Conservation (phyloP, 2,797 vertebrate genomes). For the Apogon talboti region DNA sequence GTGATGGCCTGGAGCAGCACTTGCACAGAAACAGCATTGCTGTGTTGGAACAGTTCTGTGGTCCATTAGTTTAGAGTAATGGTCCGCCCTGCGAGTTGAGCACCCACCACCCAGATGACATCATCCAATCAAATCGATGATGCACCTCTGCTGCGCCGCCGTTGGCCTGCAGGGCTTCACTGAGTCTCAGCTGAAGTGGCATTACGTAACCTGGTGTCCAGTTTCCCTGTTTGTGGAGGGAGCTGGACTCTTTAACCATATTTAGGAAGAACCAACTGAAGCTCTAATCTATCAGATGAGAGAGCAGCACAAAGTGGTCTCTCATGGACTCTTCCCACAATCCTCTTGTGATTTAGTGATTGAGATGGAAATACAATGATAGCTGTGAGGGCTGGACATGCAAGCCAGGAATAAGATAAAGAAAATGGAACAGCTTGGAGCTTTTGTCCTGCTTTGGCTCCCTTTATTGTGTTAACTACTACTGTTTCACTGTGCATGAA, state of each 20-base stretch:
- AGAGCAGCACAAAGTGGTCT: neutral
- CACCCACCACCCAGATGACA: conserved; percentile 36
- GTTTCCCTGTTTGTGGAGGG: conserved; percentile 33
- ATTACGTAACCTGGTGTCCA: conserved; percentile 55
- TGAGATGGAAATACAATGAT: conserved; percentile 4
- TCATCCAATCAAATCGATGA: conserved; percentile 49
- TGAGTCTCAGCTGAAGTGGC: conserved; percentile 2
- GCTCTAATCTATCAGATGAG: neutral
- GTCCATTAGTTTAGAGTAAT: no score
- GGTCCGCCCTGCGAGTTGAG: conserved; percentile 6
- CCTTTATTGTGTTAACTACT: conserved; percentile 7
- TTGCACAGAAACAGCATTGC: no score
- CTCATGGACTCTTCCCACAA: neutral
- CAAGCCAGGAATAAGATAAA: conserved; percentile 14
- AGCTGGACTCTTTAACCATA: conserved; percentile 23
- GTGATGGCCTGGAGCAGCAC: neutral
- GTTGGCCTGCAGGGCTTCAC: neutral
- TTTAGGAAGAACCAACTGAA: conserved; percentile 30
- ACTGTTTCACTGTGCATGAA: neutral
- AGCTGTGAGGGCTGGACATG: conserved; percentile 3
- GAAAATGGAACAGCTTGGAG: no score
- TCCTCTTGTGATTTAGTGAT: neutral
- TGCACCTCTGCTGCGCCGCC: conserved; percentile 24
- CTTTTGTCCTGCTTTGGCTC: neutral
- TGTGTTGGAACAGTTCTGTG: neutral